Conservation (phyloP, 2,888 invertebrate species). For the Aphidius colemani region DNA sequence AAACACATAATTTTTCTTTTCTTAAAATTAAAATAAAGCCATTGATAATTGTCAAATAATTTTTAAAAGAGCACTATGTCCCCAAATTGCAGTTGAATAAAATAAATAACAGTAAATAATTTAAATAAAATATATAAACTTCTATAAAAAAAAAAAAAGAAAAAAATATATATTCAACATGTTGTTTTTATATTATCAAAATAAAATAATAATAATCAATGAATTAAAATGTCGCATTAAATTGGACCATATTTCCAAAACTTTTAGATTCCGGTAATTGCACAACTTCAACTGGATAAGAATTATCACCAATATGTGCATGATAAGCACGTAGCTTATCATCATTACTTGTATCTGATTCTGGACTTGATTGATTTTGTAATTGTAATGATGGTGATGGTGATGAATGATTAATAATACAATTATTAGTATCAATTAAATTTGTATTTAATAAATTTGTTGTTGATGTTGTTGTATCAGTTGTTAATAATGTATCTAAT, state of each 20-base stretch:
- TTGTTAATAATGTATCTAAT: no score
- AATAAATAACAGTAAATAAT: background rate
- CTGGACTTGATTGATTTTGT: conserved; percentile 16
- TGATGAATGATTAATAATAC: conserved; percentile 6
- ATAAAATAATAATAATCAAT: background rate
- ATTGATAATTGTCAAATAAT: background rate
- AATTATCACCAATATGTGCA: conserved; percentile 43
- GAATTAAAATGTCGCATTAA: conserved; percentile 54
- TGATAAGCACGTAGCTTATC: conserved; percentile 50
- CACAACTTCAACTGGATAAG: conserved; percentile 45
- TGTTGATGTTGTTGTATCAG: conserved; percentile 22
- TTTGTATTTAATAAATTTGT: conserved; percentile 22
- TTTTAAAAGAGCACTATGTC: background rate
- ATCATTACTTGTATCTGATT: conserved; percentile 31
- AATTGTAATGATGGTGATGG: conserved; percentile 15
- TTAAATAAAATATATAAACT: background rate
- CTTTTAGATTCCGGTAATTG: conserved; percentile 49
- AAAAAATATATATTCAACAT: background rate
- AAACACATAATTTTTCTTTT: background rate
- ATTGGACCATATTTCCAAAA: conserved; percentile 53
- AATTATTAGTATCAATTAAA: conserved; percentile 29
- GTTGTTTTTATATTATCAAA: background rate
- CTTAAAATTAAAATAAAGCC: background rate
- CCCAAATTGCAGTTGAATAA: background rate
- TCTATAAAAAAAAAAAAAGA: background rate